Evolutionary conservation across 2,888 invertebrate species (phyloP), one percentile per base, ranked within the genome.

Genomic region (Spodoptera littoralis): DNA sequence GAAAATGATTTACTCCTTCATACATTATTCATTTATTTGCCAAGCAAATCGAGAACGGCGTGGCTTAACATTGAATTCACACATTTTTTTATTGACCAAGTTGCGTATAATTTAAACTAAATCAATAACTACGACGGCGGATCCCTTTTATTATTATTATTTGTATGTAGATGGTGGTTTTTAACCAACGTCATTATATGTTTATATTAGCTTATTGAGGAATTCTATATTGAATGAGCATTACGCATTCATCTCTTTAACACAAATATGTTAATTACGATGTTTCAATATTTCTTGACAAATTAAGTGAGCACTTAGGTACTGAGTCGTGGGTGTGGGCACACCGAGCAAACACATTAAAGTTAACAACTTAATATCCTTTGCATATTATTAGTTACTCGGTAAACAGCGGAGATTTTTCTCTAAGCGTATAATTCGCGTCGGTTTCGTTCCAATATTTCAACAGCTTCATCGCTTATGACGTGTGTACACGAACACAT

Each of bases 231-330:
- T 18, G 52, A 56, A 63, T 74, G 36, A 36, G 55, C 63, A 48
- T 65, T 48, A 65, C 48, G 55, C 69, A 56, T 52, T 3, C 36
- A 8, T 36, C 0, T 36, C 41, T 30, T 59, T 56, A 60, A 56
- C 49, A 50, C 42, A 27, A 47, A 24, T 53, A 73, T 73, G 51
- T 18, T 46, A 56, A 56, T 53, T n/a, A 13, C 0, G 3, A 54
- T 63, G 46, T 57, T 36, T 59, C 47, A 59, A 69, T 50, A 47
- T 44, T 69, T 27, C 11, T 54, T 73, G 53, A 61, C 57, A 51
- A 61, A 61, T 67, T 18, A 36, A 36, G 9, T 36, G 36, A 9
- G 8, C 36, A 36, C 30, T 30, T 30, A 30, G 5, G 36, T 36
- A 56, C 18, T 47, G 47, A 47, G 49, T 8, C 11, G 49, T 55